Base-by-base conservation (phyloP, 2,888 invertebrate species). In the Cantharis rustica region DNA sequence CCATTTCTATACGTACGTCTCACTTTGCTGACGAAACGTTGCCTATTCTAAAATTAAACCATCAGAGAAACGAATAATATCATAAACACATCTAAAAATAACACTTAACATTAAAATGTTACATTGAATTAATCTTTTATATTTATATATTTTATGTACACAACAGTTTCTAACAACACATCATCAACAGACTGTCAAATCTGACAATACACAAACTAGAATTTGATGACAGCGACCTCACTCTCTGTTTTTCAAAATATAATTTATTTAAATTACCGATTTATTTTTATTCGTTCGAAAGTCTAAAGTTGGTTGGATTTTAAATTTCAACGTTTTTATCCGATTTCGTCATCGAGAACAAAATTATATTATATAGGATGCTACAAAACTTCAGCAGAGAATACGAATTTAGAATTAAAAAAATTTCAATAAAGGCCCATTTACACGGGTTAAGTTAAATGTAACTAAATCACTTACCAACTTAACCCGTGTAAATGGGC, bases 1-100 rank as follows among this genome's bases (percentile, higher is more conserved):
- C 64, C 61, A 75, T 61, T 20, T 66, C 23, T 26, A n/a, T 13
- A 68, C 61, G 64, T 70, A 68, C 68, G 62, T 75, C 62, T 71
- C 27, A 20, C 68, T 68, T 71, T 68, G 61, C 68, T 62, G 15
- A 71, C 66, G 64, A 66, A 66, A 66, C n/a, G 23, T 20, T 23
- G 17, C 23, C 13, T 20, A 20, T 66, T 66, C 23, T 20, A 66
- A 13, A 66, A 20, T 20, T 16, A 66, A 66, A 17, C 9, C 47
- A 47, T n/a, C n/a, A 1, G 47, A n/a, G n/a, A 47, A 47, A 47
- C 47, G 47, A 47, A 47, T 47, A 47, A 47, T 47, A 47, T 47
- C 64, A 20, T 66, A 75, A 75, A 75, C 63, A 47, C 47, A 13
- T 75, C 75, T 72, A 75, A 72, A 75, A 75, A 75, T 75, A 75